Base-by-base conservation (phyloP, 2,888 invertebrate genomes). In the Pycnomerus fuliginosus region DNA sequence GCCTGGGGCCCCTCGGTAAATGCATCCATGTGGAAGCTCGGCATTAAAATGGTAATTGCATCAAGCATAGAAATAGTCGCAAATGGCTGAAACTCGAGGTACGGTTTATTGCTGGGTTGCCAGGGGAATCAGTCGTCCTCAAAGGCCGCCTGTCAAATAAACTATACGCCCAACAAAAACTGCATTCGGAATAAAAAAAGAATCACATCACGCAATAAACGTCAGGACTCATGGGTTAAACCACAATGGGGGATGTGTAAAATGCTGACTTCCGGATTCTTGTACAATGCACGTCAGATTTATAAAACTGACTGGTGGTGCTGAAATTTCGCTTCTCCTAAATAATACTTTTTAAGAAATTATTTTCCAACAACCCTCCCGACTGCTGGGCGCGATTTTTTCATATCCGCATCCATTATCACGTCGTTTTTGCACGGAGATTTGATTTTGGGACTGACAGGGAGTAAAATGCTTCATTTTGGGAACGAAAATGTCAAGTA, bases 141-240 rank as follows among this genome's bases (percentile, higher is more conserved):
- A 50, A 52, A 53, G 54, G 52, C 50, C 51, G 51, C 50, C 49
- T 55, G 56, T 59, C 58, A 55, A 59, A 59, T 59, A 57, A 59
- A 59, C 54, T 51, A 59, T 51, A 50, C 53, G 46, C 50, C 50
- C 48, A 47, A 55, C 57, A 59, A 59, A 58, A 59, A 55, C 55
- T 53, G 43, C 50, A 23, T 36, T 49, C 45, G 51, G 50, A 39
- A 51, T 55, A 52, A 52, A 58, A 56, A 58, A 57, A 52, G 55
- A 57, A 52, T 48, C 50, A 50, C 55, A 52, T 45, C 50, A 53
- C 56, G 56, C 56, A 60, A 59, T 62, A 62, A 62, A 59, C 53
- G 60, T 60, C 61, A 57, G 47, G 44, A 40, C 53, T 43, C 51
- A 51, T 40, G 39, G 44, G 42, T 44, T 31, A 44, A 55, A 48